Conservation (phyloP, 1,140 invertebrate species). For the Drosophila prosaltans region DNA sequence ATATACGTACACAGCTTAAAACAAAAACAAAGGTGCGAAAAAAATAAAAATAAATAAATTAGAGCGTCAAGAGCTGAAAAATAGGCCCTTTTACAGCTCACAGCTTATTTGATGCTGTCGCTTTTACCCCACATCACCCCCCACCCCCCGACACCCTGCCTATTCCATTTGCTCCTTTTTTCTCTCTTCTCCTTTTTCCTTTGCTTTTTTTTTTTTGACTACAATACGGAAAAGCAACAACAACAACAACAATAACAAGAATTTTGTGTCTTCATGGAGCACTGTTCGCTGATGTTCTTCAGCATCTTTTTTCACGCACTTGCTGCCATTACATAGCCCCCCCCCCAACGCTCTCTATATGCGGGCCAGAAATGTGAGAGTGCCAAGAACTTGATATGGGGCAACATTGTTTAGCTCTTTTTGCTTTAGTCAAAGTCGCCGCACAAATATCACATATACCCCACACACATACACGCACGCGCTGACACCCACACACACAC, state of each 20-base stretch:
- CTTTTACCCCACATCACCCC: background rate
- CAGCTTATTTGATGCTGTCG: slow-evolving; percentile 27
- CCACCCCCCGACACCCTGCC: background rate
- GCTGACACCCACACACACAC: background rate
- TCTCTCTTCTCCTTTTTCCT: background rate
- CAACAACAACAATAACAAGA: background rate
- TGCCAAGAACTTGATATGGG: slow-evolving; percentile 15
- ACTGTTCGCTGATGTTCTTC: background rate
- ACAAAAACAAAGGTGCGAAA: slow-evolving; percentile 30
- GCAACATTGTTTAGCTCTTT: slow-evolving; percentile 10
- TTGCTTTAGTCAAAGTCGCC: slow-evolving; percentile 4
- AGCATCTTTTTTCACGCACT: background rate
- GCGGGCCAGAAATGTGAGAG: background rate
- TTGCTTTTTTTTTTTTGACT: slow-evolving; percentile 1
- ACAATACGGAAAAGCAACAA: slow-evolving; percentile 1
- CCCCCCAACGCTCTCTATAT: too few species aligned
- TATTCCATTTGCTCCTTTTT: background rate
- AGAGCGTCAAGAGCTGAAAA: slow-evolving; percentile 32
- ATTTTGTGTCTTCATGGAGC: background rate
- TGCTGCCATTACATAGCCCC: background rate
- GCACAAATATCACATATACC: background rate
- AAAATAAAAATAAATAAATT: slow-evolving; percentile 30
- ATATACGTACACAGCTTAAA: slow-evolving; percentile 13
- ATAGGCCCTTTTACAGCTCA: slow-evolving; percentile 28
- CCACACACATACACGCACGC: background rate